Evolutionary conservation across 2,113 vertebrate genomes (phyloP).

Genomic region (Acinonyx jubatus): DNA sequence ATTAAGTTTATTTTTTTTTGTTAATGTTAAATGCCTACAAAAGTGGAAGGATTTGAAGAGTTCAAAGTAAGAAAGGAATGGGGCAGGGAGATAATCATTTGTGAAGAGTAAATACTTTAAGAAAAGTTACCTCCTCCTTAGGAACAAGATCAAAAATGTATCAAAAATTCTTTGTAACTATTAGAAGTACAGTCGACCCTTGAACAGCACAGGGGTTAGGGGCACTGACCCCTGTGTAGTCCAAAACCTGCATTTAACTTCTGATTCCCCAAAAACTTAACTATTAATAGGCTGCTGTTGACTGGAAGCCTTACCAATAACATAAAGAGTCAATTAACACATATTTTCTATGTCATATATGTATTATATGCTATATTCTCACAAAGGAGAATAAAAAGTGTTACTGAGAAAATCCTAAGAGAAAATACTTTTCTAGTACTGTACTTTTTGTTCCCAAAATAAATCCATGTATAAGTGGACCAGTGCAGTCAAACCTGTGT

Average conservation of each 20-base stretch:
- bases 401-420: neutral
- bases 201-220: neutral
- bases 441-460: neutral
- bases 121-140: neutral
- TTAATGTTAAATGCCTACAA: neutral
- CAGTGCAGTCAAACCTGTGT: neutral
- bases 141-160: neutral
- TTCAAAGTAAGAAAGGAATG: slow-evolving; percentile 4
- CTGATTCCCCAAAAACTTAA: neutral
- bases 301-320: neutral
- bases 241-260: neutral
- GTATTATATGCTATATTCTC: neutral
- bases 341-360: neutral
- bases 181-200: neutral
- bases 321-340: neutral
- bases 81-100: neutral
- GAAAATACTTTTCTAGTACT: neutral
- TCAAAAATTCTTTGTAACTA: neutral
- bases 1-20: neutral
- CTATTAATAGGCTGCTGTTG: neutral
- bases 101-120: neutral
- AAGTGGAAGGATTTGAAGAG: neutral
- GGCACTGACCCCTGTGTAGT: neutral
- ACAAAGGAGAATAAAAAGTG: neutral
- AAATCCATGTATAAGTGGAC: neutral